A percentile compares a stretch with the other conserved stretches of the same genome.
phyloP scores from a whole-genome alignment of 1,140 invertebrate genomes.

The Diorhabda elongata region DNA sequence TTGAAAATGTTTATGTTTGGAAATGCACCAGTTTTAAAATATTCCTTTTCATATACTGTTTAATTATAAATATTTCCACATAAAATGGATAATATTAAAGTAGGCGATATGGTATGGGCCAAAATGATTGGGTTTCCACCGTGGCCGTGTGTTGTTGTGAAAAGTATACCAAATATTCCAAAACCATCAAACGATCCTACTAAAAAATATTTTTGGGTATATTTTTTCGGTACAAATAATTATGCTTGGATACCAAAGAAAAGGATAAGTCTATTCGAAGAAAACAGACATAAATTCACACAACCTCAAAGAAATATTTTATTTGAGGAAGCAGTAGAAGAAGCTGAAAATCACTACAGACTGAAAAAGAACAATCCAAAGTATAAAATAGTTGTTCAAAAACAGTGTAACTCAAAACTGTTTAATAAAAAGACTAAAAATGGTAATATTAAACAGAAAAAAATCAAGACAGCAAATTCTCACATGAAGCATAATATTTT shows the following conservation, averaged over 20 bases:
- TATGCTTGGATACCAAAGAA: background rate
- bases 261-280: background rate
- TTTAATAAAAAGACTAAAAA: too few relatives aligned
- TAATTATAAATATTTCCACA: background rate
- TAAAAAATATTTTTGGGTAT: background rate
- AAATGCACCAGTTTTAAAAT: too few relatives aligned
- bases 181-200: background rate
- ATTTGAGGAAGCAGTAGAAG: background rate
- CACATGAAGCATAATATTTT: too few relatives aligned
- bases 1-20: too few relatives aligned
- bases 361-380: background rate
- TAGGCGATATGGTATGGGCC: background rate
- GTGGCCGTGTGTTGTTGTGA: background rate
- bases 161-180: background rate
- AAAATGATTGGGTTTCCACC: background rate
- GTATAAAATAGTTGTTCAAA: background rate
- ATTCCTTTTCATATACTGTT: too few relatives aligned
- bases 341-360: background rate
- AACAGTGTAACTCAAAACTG: background rate
- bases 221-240: background rate
- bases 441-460: too few relatives aligned
- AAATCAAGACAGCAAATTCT: too few relatives aligned
- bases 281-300: background rate
- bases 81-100: background rate
- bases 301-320: background rate